A percentile compares a stretch with the other conserved stretches of the same genome.
phyloP scores from a whole-genome alignment of 2,888 invertebrate genomes.

The Schizaphis graminum region DNA sequence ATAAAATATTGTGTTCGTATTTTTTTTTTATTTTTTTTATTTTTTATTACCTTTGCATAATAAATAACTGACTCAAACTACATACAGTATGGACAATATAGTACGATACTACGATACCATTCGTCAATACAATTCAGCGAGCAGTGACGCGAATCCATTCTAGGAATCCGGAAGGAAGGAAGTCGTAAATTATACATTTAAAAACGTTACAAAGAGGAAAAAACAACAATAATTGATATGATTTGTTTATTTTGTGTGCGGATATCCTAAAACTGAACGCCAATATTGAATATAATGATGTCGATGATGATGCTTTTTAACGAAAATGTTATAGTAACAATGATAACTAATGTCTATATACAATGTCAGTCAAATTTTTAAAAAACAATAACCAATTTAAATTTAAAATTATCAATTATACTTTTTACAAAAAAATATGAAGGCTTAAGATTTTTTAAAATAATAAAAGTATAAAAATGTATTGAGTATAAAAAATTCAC shows the following conservation, averaged over 20 bases:
- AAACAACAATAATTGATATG: background rate
- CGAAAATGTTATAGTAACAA: background rate
- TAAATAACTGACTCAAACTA: conserved; percentile 32
- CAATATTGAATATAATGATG: background rate
- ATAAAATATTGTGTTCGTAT: background rate
- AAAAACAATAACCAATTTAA: no score
- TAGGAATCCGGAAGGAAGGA: conserved; percentile 54
- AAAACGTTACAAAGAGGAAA: background rate
- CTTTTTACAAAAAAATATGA: no score
- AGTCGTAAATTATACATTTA: background rate
- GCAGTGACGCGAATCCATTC: conserved; percentile 23
- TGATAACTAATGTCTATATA: no score
- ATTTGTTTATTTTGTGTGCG: background rate
- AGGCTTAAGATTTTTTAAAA: no score
- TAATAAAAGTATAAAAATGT: background rate
- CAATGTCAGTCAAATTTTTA: no score
- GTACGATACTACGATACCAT: background rate
- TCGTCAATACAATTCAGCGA: background rate
- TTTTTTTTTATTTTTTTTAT: no score
- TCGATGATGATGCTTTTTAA: background rate
- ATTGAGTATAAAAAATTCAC: no score
- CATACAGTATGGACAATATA: no score
- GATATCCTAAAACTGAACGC: background rate
- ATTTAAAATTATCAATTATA: no score
- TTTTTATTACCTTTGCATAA: background rate